Conservation (phyloP, 1,140 invertebrate species). For the Tachypleus tridentatus region DNA sequence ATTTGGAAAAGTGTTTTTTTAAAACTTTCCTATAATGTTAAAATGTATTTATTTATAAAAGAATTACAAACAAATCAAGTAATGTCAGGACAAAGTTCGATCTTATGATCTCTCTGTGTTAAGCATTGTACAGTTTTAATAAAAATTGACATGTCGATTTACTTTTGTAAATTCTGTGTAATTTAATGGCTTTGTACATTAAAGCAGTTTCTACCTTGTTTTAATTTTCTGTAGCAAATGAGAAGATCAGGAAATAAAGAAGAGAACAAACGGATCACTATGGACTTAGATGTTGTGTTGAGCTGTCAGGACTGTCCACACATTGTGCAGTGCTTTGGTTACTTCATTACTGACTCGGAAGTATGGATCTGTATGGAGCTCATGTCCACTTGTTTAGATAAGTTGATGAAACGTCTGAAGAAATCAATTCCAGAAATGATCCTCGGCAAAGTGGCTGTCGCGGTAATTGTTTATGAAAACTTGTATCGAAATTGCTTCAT, state of each 20-base stretch:
- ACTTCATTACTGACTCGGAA: constrained; percentile 74
- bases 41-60: too few relatives aligned
- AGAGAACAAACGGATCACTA: constrained; percentile 94
- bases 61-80: too few relatives aligned
- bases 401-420: constrained; percentile 76
- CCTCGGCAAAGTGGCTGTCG: constrained; percentile 87
- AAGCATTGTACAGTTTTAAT: too few relatives aligned
- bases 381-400: constrained; percentile 97
- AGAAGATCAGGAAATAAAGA: constrained; percentile 88
- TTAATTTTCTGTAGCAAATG: constrained; percentile 64
- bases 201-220: too few relatives aligned
- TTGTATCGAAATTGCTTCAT: constrained; percentile 19
- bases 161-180: too few relatives aligned
- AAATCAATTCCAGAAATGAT: constrained; percentile 86
- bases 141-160: too few relatives aligned
- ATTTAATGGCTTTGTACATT: too few relatives aligned
- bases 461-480: constrained; percentile 41
- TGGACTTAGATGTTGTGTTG: constrained; percentile 95
- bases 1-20: too few relatives aligned
- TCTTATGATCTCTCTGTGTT: too few relatives aligned
- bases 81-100: too few relatives aligned
- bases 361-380: constrained; percentile 99
- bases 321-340: constrained; percentile 93
- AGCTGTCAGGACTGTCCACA: constrained; percentile 93
- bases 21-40: too few relatives aligned